Base-by-base conservation (phyloP, 2,888 invertebrate genomes). In the Fragum fragum region DNA sequence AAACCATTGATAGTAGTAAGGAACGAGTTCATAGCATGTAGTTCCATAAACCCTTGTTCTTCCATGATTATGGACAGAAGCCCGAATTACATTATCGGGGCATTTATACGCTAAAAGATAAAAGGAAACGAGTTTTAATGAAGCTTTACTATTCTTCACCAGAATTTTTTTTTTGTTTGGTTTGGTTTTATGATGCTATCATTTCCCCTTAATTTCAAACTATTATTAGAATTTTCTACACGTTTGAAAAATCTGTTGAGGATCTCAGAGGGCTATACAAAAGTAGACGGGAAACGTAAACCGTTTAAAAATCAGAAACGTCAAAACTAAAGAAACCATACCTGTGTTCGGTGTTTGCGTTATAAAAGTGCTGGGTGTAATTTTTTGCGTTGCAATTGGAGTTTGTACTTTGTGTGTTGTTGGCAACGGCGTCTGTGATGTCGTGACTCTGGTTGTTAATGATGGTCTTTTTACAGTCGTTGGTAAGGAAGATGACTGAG, bases 11-110 rank as follows among this genome's bases (percentile, higher is more conserved):
- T 66, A 42, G 7, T 42, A 1, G 11, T 2, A 2, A 36, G 66
- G 66, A 14, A 66, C 66, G 7, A 42, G 23, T 21, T 66, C 66
- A 21, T 66, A 66, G 23, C 66, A 66, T 39, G 42, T 66, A 11
- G 42, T 36, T 3, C 66, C 66, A 26, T 66, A 66, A 5, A 66
- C 66, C 1, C 42, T 7, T 3, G 42, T 42, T 42, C 39, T 26
- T 14, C 66, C 66, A 26, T 66, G 66, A 23, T 66, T 66, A 26
- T 66, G 29, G 7, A 7, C 23, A 14, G 66, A 42, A 14, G 66
- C 66, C 1, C 21, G 28, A 1, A 42, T 21, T 5, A 66, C 66
- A 42, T 66, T 39, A 42, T 42, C 26, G 14, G 66, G 66, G n/a
- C 66, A 66, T 9, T 21, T 39, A 14, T 66, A 66, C 9, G 66